Conservation (phyloP, 2,888 invertebrate species). For the Limnephilus lunatus region DNA sequence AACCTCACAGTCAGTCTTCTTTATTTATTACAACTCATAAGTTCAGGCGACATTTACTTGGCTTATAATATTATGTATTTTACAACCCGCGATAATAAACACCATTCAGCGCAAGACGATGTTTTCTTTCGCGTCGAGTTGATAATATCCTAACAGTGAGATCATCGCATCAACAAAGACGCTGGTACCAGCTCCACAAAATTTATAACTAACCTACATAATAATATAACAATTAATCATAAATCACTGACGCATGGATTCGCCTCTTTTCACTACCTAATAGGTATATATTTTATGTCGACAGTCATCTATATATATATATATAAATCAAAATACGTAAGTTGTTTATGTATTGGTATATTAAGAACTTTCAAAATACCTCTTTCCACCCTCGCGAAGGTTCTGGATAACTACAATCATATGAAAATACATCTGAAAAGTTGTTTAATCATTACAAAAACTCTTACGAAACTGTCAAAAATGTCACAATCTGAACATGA, state of each 20-base stretch:
- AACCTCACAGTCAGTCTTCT: background rate
- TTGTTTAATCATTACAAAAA: too few relatives aligned
- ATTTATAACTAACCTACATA: background rate
- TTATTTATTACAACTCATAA: background rate
- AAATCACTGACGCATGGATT: background rate
- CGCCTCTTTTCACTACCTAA: background rate
- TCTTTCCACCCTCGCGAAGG: too few relatives aligned
- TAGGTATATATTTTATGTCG: too few relatives aligned
- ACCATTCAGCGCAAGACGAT: background rate
- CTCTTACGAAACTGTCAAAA: too few relatives aligned
- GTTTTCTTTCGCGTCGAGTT: background rate
- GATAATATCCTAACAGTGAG: background rate
- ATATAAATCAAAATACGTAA: too few relatives aligned
- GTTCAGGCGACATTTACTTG: background rate
- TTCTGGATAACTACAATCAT: too few relatives aligned
- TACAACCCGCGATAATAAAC: background rate
- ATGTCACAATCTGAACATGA: too few relatives aligned
- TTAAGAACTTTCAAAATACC: too few relatives aligned
- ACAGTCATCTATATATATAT: too few relatives aligned
- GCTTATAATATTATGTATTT: background rate
- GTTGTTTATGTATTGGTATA: too few relatives aligned
- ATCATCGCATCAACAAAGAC: background rate
- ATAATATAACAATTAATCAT: background rate
- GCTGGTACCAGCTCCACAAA: background rate
- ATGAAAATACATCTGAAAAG: too few relatives aligned